These are phyloP conservation scores for Hypotaenidia okinawae DNA, from an alignment of 2,797 vertebrate genomes.

Conservation along the genomic window DNA sequence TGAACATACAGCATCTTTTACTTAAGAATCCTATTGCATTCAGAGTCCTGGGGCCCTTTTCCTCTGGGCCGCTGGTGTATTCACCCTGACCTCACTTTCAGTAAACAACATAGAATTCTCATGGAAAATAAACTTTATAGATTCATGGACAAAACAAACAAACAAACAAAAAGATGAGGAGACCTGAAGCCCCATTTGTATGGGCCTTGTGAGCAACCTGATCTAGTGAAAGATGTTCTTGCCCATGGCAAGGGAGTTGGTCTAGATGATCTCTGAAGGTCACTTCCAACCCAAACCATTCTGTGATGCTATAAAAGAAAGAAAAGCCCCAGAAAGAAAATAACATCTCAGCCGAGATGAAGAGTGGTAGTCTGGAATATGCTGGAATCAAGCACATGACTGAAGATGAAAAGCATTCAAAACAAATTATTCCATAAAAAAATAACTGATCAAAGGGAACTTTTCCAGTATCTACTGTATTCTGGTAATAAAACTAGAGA, in stretches of 20 bases:
- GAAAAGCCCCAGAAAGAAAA: neutral
- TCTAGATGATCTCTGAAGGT: neutral
- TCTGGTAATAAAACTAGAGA: neutral
- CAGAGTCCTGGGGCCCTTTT: neutral
- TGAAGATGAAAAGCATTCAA: neutral
- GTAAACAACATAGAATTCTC: neutral
- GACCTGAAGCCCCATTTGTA: neutral
- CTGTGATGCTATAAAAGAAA: neutral
- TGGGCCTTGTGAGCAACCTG: neutral
- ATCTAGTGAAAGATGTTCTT: neutral
- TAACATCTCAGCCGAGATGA: neutral
- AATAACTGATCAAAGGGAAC: neutral
- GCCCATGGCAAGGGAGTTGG: accelerated
- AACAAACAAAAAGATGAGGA: neutral
- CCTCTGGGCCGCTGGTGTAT: neutral
- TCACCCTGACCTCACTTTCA: neutral
- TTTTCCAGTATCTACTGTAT: neutral
- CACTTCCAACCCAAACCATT: neutral
- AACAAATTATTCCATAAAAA: neutral
- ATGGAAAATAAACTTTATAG: neutral
- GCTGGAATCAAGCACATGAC: neutral
- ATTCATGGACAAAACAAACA: neutral
- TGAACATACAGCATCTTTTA: neutral
- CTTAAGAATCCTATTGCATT: neutral
- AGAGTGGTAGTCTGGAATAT: neutral